Evolutionary conservation across 2,888 invertebrate genomes (phyloP).

Genomic region (Apoda limacodes): DNA sequence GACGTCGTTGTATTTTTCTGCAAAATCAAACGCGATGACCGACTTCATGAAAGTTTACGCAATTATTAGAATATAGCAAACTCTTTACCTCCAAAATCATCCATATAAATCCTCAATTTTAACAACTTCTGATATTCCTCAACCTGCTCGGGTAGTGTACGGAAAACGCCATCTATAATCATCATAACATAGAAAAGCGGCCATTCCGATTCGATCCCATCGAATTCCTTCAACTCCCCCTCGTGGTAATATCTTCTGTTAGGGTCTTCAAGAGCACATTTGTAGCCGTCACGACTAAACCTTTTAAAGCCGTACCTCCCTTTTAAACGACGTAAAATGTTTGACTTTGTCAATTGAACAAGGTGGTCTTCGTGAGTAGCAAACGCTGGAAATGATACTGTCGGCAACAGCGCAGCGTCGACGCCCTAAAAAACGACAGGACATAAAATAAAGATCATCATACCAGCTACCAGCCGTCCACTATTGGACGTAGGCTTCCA

Average conservation of each 20-base stretch:
- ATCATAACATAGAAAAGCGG: conserved; percentile 95
- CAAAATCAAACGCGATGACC: too few relatives aligned
- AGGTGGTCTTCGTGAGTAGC: conserved; percentile 95
- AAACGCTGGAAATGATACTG: conserved; percentile 98
- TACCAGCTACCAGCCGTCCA: conserved; percentile 1
- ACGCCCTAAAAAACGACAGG: conserved; percentile 77
- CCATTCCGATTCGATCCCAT: conserved; percentile 98
- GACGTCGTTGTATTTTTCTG: too few relatives aligned
- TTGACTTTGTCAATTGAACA: conserved; percentile 88
- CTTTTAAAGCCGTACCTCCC: conserved; percentile 95
- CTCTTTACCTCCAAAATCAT: conserved; percentile 79
- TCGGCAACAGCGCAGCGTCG: conserved; percentile 91
- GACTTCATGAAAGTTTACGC: too few relatives aligned
- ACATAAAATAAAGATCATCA: too few relatives aligned
- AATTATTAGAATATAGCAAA: not conserved
- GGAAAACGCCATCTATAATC: conserved; percentile 96
- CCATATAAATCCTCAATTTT: conserved; percentile 83
- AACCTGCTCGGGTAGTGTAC: conserved; percentile 89
- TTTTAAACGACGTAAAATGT: conserved; percentile 83
- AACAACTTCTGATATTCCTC: conserved; percentile 90
- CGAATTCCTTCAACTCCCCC: conserved; percentile 95
- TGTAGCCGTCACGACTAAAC: conserved; percentile 94
- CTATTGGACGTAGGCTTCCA: not conserved
- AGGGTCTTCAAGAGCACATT: conserved; percentile 87
- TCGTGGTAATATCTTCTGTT: conserved; percentile 83